A percentile compares a stretch with the other conserved stretches of the same genome.
phyloP scores from a whole-genome alignment of 2,797 vertebrate genomes.

The Lates japonicus region DNA sequence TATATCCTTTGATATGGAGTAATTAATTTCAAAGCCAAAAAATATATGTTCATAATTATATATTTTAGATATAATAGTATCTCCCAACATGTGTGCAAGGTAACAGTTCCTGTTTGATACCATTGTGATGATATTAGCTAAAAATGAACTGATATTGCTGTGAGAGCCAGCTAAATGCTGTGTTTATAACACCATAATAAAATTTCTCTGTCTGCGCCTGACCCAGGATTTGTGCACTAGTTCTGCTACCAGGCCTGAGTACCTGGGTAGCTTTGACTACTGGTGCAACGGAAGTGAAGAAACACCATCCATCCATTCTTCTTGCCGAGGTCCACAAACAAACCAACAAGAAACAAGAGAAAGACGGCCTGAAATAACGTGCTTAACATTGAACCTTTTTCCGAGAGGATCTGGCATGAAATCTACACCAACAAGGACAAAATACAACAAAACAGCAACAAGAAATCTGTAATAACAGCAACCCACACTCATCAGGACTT shows the following conservation, averaged over 20 bases:
- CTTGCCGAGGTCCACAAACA: conserved; percentile 68
- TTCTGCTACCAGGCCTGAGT: conserved; percentile 99
- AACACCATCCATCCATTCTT: conserved; percentile 72
- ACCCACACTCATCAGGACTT: conserved; percentile 74
- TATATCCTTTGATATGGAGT: too few species aligned
- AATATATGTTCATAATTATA: neutral
- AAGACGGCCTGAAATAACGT: conserved; percentile 48
- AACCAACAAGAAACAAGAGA: conserved; percentile 57
- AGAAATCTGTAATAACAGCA: conserved; percentile 74
- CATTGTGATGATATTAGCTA: neutral
- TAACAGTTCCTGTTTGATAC: neutral
- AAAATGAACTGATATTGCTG: neutral
- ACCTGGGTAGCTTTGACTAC: conserved; percentile 99
- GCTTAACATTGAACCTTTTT: conserved; percentile 63
- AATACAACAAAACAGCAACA: conserved; percentile 70
- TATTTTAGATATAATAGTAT: neutral
- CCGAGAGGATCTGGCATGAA: conserved; percentile 65
- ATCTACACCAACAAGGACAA: conserved; percentile 66
- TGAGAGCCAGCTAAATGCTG: neutral
- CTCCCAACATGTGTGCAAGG: neutral
- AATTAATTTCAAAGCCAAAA: too few species aligned
- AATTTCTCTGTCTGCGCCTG: conserved; percentile 22
- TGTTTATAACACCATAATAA: neutral
- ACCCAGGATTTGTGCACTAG: conserved; percentile 97
- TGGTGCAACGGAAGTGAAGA: conserved; percentile 98